Base-by-base conservation (phyloP, 2,113 vertebrate genomes). In the Austrofundulus limnaeus region DNA sequence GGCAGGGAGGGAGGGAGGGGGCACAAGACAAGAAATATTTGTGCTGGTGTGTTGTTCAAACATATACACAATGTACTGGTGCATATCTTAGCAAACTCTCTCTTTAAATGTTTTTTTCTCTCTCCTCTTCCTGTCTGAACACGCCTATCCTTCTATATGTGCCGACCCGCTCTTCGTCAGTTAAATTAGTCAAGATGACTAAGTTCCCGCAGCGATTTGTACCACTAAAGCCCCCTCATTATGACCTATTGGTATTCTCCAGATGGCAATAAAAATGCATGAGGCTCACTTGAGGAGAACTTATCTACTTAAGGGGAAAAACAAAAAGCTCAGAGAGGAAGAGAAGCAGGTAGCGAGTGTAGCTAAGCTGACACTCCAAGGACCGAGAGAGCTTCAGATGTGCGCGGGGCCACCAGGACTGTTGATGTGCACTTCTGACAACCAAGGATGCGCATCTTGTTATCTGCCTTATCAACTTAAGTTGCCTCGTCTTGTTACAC, bases 251-350 rank as follows among this genome's bases (percentile, higher is more conserved):
- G 66, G 80, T 76, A 78, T 91, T 84, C 85, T 91, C 90, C 86
- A 89, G 88, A 92, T 90, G 83, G 85, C 81, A 82, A 86, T 88
- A 91, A 85, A 90, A 91, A 91, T 91, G 90, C 82, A 89, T 89
- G 86, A 89, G 87, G 84, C 85, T 72, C 72, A 64, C 73, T 63
- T 65, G 77, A 86, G 83, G 84, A 80, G 84, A 84, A 85, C 78
- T 82, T 70, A 75, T 79, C 77, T 86, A 86, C 88, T 88, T 88
- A 85, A 84, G 75, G 61, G 77, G 75, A 84, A 87, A 73, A 84
- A 90, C 83, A 72, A 88, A 82, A 86, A 90, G 70, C 75, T 78
- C 73, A 75, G 66, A 86, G 84, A 84, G 50, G 64, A 48, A 75
- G 66, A 58, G 34, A 77, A 69, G 66, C 77, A 89, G 81, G 83